A percentile compares a stretch with the other conserved stretches of the same genome.
These are phyloP conservation scores for Habropoda laboriosa DNA, from an alignment of 1,140 invertebrate species.

Conservation along the genomic window DNA sequence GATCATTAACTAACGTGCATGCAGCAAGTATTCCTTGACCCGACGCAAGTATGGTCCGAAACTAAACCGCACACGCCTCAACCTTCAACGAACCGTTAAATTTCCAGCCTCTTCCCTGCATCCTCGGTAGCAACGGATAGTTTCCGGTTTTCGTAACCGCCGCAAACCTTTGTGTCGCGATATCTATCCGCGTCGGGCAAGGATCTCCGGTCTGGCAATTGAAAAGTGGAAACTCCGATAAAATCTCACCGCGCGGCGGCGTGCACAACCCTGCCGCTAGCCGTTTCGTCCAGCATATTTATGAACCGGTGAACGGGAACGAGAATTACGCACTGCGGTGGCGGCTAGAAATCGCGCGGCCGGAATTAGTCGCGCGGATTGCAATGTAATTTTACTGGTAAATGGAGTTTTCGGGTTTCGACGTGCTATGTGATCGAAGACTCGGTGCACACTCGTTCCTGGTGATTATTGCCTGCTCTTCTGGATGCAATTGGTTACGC, in stretches of 20 bases:
- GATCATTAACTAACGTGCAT: background rate
- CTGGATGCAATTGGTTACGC: no score
- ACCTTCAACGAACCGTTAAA: background rate
- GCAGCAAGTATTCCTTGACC: constrained; percentile 9
- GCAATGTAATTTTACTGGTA: background rate
- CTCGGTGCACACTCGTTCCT: no score
- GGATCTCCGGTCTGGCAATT: background rate
- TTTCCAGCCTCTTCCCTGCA: background rate
- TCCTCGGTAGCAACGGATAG: background rate
- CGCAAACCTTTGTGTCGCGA: background rate
- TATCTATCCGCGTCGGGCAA: background rate
- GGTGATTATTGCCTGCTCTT: no score
- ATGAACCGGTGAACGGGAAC: background rate
- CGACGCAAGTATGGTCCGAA: background rate
- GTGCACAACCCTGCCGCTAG: background rate
- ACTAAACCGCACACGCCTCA: background rate
- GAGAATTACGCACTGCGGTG: background rate
- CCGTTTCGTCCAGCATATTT: background rate
- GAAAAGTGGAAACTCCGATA: background rate
- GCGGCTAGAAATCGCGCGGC: background rate
- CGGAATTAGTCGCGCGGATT: background rate
- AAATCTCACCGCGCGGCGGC: constrained; percentile 41
- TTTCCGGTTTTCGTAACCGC: background rate
- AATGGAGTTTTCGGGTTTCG: no score
- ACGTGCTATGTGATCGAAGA: no score